Percentiles rank a stretch among this genome's conserved stretches.
phyloP scores from a whole-genome alignment of 2,113 vertebrate genomes.

The Oophaga pumilio region DNA sequence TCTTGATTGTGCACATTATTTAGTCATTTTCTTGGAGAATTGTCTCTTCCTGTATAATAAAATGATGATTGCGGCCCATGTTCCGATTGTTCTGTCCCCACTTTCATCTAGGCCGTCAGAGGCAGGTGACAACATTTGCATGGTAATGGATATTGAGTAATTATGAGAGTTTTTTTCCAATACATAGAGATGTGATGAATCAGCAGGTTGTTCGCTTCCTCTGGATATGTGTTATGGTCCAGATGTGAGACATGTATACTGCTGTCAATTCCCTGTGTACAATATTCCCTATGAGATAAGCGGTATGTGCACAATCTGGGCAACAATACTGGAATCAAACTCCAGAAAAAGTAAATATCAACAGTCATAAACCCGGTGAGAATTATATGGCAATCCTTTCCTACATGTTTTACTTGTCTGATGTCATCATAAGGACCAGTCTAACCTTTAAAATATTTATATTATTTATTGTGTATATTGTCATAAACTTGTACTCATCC shows the following conservation, averaged over 20 bases:
- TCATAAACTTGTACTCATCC: no score
- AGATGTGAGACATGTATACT: not conserved
- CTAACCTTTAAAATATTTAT: no score
- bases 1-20: not conserved
- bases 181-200: slow-evolving; percentile 19
- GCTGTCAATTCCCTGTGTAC: not conserved
- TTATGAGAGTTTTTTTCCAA: not conserved
- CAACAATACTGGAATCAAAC: not conserved
- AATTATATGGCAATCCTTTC: no score
- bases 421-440: no score
- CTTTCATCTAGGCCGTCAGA: not conserved
- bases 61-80: not conserved
- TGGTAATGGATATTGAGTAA: slow-evolving; percentile 8
- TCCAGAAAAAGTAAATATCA: not conserved
- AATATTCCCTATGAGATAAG: not conserved
- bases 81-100: not conserved
- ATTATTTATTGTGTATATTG: no score
- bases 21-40: not conserved
- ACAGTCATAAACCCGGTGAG: no score
- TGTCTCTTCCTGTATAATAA: not conserved
- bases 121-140: slow-evolving; percentile 23
- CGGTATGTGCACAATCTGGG: not conserved
- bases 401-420: no score
- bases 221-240: not conserved
- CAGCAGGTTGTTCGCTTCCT: not conserved